Evolutionary conservation across 2,888 invertebrate species (phyloP).

Genomic region (Tiliacea aurago): DNA sequence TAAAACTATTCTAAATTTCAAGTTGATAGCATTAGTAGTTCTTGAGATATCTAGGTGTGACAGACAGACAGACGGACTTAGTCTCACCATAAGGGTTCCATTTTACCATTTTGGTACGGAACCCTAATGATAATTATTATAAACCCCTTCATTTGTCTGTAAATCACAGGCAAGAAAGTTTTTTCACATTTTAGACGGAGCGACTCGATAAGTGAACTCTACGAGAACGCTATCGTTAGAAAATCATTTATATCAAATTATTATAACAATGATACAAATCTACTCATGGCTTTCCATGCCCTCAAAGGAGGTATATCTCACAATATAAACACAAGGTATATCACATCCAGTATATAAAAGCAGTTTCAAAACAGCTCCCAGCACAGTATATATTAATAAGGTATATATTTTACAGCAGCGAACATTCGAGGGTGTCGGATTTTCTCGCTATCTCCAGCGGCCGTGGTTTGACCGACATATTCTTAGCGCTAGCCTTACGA

Average conservation of each 20-base stretch:
- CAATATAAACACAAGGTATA: conserved; percentile 28
- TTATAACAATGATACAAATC: not conserved
- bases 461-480: conserved; percentile 89
- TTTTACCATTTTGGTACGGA: no score
- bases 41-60: no score
- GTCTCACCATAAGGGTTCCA: no score
- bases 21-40: no score
- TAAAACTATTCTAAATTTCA: no score
- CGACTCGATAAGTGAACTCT: not conserved
- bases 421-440: conserved; percentile 79
- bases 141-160: no score
- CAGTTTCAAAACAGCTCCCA: conserved; percentile 45
- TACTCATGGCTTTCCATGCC: no score
- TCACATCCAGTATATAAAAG: conserved; percentile 45
- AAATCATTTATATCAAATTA: not conserved
- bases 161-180: not conserved
- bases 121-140: not conserved
- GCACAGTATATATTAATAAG: conserved; percentile 70
- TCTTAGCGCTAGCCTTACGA: conserved; percentile 84
- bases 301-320: not conserved
- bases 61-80: no score
- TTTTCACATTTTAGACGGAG: not conserved
- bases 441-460: conserved; percentile 83
- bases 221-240: not conserved
- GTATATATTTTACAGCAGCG: conserved; percentile 73